These are phyloP conservation scores for Muschampia staudingeri DNA, from an alignment of 2,888 invertebrate species.

Conservation along the genomic window DNA sequence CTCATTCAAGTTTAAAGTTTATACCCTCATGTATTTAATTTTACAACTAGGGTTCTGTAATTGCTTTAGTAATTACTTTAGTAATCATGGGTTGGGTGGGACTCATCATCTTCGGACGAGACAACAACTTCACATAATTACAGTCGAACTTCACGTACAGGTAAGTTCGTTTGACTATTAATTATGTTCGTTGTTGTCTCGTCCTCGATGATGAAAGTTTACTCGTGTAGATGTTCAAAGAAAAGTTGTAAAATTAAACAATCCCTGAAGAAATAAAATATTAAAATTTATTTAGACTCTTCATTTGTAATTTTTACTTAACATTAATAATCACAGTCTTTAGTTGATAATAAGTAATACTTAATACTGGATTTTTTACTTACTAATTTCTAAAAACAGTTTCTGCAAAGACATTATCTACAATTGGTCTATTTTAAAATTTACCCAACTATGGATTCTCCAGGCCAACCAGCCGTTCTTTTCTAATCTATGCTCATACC, in stretches of 20 bases:
- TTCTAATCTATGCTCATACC: background rate
- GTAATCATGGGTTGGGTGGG: no score
- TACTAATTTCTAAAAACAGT: conserved; percentile 4
- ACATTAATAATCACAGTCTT: background rate
- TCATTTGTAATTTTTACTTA: background rate
- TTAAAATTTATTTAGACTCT: no score
- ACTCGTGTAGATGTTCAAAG: conserved; percentile 1
- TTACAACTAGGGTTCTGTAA: no score
- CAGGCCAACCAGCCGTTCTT: background rate
- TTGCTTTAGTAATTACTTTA: no score
- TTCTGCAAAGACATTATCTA: background rate
- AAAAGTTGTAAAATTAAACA: conserved; percentile 11
- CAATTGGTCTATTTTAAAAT: conserved; percentile 2
- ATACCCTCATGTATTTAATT: no score
- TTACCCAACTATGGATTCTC: background rate
- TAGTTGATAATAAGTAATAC: background rate
- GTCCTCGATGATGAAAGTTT: background rate
- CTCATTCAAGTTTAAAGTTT: no score
- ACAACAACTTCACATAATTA: no score
- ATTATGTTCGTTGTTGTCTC: no score
- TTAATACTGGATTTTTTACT: background rate
- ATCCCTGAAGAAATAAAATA: background rate
- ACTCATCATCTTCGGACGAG: no score
- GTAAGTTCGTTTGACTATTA: no score
- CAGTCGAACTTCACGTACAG: no score